Evolutionary conservation across 2,113 vertebrate species (phyloP).

Genomic region (Dasyornis broadbenti): DNA sequence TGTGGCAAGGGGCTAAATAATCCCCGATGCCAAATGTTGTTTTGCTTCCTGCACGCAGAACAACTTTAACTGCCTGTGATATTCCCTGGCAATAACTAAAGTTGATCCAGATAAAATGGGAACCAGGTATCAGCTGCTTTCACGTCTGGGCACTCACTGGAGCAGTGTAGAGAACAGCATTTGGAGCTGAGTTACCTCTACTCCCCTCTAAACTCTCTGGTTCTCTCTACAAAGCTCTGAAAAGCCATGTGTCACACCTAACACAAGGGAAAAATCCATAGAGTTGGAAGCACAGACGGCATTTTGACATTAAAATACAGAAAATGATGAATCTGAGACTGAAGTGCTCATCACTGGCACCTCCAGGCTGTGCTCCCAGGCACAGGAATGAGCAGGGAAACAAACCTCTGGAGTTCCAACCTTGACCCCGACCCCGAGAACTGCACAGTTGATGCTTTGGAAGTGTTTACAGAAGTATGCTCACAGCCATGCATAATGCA

Average conservation of each 20-base stretch:
- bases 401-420: neutral
- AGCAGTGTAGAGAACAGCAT: neutral
- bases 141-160: neutral
- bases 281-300: neutral
- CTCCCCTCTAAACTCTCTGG: neutral
- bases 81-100: neutral
- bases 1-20: neutral
- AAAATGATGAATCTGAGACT: neutral
- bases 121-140: neutral
- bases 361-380: neutral
- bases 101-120: neutral
- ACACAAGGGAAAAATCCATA: neutral
- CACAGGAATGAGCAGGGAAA: neutral
- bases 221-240: neutral
- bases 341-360: neutral
- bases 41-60: neutral
- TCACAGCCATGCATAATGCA: neutral
- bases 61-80: neutral
- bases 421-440: neutral
- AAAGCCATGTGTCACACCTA: neutral
- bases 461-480: neutral
- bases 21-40: neutral
- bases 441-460: neutral
- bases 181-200: neutral
- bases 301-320: neutral